These are phyloP conservation scores for Saccopteryx leptura DNA, from an alignment of 2,113 vertebrate species.

Conservation along the genomic window DNA sequence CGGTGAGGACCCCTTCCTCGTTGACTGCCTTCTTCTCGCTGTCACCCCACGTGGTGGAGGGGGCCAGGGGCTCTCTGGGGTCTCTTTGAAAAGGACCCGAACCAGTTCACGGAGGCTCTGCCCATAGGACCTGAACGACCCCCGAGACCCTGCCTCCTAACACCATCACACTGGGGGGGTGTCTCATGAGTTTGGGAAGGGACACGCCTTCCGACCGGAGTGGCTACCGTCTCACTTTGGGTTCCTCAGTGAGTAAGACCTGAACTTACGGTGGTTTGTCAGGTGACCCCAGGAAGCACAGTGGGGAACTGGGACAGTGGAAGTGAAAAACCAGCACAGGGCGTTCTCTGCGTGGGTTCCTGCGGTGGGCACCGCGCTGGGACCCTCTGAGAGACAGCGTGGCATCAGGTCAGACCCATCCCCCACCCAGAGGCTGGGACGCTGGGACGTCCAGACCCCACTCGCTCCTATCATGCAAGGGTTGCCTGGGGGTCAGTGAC, in stretches of 20 bases:
- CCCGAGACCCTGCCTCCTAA: too few relatives aligned
- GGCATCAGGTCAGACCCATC: background rate
- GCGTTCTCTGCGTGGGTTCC: background rate
- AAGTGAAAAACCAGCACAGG: too few relatives aligned
- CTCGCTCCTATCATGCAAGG: background rate
- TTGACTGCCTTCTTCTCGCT: background rate
- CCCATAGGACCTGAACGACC: too few relatives aligned
- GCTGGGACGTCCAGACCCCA: background rate
- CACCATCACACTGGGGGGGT: too few relatives aligned
- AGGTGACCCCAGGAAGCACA: background rate
- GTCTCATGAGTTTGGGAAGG: background rate
- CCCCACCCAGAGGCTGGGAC: fast-evolving
- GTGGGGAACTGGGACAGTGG: background rate
- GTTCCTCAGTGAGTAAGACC: background rate
- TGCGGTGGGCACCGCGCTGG: too few relatives aligned
- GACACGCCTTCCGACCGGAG: background rate
- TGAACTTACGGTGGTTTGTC: background rate
- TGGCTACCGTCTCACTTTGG: background rate
- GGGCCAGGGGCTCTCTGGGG: background rate
- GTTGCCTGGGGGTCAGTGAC: background rate
- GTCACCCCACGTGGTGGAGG: background rate
- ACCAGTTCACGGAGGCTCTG: too few relatives aligned
- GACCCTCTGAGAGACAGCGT: background rate
- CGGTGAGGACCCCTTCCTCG: fast-evolving
- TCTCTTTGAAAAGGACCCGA: background rate